Evolutionary conservation across 2,888 invertebrate genomes (phyloP).

Genomic region (Melieria crassipennis): DNA sequence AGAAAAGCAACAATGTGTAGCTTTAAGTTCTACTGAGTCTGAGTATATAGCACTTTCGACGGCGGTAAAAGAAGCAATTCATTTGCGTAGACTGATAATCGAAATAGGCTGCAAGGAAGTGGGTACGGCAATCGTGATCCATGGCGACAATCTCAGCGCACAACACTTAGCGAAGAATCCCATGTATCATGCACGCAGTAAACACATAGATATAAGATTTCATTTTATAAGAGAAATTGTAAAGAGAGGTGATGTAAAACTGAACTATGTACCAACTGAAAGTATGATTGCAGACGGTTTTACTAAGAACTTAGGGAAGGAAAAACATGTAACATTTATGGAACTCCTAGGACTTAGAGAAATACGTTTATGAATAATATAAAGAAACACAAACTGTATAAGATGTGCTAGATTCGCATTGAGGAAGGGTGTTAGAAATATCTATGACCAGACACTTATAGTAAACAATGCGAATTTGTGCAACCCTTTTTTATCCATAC

Average conservation of each 20-base stretch:
- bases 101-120: constrained; percentile 23
- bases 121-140: too few species aligned
- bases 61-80: constrained; percentile 1
- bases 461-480: too few species aligned
- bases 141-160: too few species aligned
- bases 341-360: not conserved
- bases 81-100: not conserved
- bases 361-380: not conserved
- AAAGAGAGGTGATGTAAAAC: constrained; percentile 7
- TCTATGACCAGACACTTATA: too few species aligned
- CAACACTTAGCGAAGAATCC: constrained; percentile 24
- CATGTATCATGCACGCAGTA: constrained; percentile 27
- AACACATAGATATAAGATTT: constrained; percentile 34
- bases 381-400: too few species aligned
- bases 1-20: constrained; percentile 11
- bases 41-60: not conserved
- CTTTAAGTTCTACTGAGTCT: constrained; percentile 21
- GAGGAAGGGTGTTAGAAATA: constrained; percentile 1
- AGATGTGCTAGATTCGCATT: not conserved
- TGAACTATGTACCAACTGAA: constrained; percentile 25
- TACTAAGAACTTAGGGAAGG: constrained; percentile 9
- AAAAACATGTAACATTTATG: constrained; percentile 9
- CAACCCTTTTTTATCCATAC: too few species aligned
- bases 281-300: not conserved
- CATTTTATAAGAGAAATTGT: constrained; percentile 30